Base-by-base conservation (phyloP, 2,797 vertebrate species). In the Tympanoctomys barrerae region DNA sequence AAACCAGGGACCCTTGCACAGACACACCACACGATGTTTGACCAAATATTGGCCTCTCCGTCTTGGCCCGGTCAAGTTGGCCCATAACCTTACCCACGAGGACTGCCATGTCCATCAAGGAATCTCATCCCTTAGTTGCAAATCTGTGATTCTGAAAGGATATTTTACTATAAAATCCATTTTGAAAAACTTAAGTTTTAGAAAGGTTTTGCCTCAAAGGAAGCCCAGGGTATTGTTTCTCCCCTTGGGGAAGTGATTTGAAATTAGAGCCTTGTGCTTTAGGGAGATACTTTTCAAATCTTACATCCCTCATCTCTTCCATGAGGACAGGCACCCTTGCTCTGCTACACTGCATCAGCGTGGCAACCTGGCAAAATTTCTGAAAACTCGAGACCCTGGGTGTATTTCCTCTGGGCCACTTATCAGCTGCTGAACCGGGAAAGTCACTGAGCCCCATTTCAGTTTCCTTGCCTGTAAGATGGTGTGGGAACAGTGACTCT, bases 81-180 rank as follows among this genome's bases (percentile, higher is more conserved):
- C 1, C 22, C 28, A 49, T 46, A 64, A 79, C 64, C 49, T 62
- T n/a, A 66, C 33, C 28, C 5, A 49, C 28, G 12, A 36, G 7
- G 42, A 5, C 80, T 21, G 70, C 22, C 26, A 46, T 33, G 68
- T 49, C 42, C 42, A 28, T 68, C 31, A 71, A 66, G 28, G 18
- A 31, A 57, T 64, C 28, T 87, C n/a, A 62, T 10, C 66, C 14
- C 11, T 87, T 89, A n/a, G 11, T 54, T 94, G 9, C 39, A 92
- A 89, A 82, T 90, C 46, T 26, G 1, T 94, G 68, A 26, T 90
- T 94, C 36, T 96, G 61, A 36, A 62, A 80, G n/a, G 46, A 52
- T 79, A 10, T 42, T 73, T 54, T 59, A 52, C 78, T 64, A 57
- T 49, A 82, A 87, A 87, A 91, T 11, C 0, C 7, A 73, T 87